Evolutionary conservation across 1,140 invertebrate species (phyloP), one percentile per base, ranked within the genome.

Genomic region (Cataglyphis hispanica): DNA sequence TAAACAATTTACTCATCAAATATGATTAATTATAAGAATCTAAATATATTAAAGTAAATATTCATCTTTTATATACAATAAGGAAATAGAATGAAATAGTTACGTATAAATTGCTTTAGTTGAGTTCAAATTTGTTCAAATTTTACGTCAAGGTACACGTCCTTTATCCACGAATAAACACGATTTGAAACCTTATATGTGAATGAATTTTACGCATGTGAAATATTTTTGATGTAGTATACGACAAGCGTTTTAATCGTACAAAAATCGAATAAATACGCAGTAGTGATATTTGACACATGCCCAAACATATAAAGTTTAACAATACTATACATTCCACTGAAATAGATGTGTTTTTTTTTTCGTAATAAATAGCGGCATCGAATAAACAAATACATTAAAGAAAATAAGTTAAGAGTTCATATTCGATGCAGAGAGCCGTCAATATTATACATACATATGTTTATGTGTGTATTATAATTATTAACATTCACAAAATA

Each of bases 221-320:
- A 53, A 37, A 80, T 56, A 37, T 80, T 80, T 80, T 80, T 19
- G 22, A 31, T 6, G 7, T 34, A n/a, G 43, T 16, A 11, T 40
- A 69, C 13, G 25, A 70, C 46, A 80, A 80, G 69, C 22, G 50
- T 80, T 80, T 80, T 50, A 80, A 80, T 80, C 60, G 31, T 25
- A 50, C n/a, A 34, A 27, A 70, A 43, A 70, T 80, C 77, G 19
- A 80, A 80, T 80, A 11, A 56, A 80, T 50, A 37, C 3, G n/a
- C 61, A 50, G 27, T 31, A 80, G 76, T 40, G 64, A 69, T 80
- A 69, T 69, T 69, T 3, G 77, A 69, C 22, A 27, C 46, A 80
- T 64, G 63, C 3, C 19, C 50, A 80, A 56, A 31, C 16, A 25
- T 69, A 69, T 70, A 67, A 80, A 69, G 50, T 80, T 80, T 70